Base-by-base conservation (phyloP, 2,888 invertebrate species). In the Euclidia mi region DNA sequence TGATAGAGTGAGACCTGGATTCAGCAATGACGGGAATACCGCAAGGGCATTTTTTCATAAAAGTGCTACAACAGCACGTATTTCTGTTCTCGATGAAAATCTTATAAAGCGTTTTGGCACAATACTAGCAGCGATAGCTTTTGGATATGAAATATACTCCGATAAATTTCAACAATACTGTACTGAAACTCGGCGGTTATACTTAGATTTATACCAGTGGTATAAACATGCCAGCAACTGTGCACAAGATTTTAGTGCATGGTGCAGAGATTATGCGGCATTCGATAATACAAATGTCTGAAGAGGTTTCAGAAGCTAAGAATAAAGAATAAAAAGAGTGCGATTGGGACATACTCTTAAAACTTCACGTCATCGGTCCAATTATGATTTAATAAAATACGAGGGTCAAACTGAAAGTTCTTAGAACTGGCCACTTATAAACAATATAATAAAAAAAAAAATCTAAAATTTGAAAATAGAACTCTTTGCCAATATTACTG, bases 201-300 rank as follows among this genome's bases (percentile, higher is more conserved):
- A 38, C 10, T 7, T 38, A 38, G 3, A 4, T 15, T 38, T 38
- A 17, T 38, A 38, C 10, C 38, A 3, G 3, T 38, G 38, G 38
- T 38, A 38, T 18, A n/a, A 31, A 31, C 10, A 38, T 38, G 38
- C 38, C 38, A 3, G 17, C 18, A 3, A 38, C 18, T 2, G 38
- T 38, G 15, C 38, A 38, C 10, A 38, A 38, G 18, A 18, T 38
- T 2, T 18, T 38, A 18, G 18, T 38, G 18, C 38, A 38, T 18
- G 38, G 38, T 10, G 18, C 38, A 18, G 38, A 38, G 3, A 38
- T 38, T 9, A 38, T 38, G 6, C 17, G n/a, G 46, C 55, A 62
- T 58, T 53, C 49, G 18, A 15, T 38, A 3, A 18, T 38, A 38
- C 38, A 38, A 18, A 15, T 38, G 17, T 38, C 38, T 15, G 38